These are phyloP conservation scores for Polydrusus tereticollis DNA, from an alignment of 2,888 invertebrate genomes.

Conservation along the genomic window DNA sequence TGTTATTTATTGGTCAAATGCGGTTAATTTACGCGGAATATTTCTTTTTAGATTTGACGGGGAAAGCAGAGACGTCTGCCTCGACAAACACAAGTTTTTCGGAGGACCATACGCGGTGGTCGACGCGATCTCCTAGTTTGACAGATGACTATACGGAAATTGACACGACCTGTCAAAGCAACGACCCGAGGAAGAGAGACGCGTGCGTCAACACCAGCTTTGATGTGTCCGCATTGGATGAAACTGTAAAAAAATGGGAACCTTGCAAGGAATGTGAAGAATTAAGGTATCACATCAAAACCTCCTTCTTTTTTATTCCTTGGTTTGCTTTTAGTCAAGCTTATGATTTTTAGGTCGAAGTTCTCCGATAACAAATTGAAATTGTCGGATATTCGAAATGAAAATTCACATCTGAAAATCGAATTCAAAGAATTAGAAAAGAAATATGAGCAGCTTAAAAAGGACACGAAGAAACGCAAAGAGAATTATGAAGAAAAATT, in stretches of 20 bases:
- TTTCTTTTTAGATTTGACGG: background rate
- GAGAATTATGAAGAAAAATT: conserved; percentile 76
- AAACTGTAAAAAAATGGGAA: conserved; percentile 35
- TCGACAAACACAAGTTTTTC: conserved; percentile 49
- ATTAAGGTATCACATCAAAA: too few relatives aligned
- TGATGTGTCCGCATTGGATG: conserved; percentile 15
- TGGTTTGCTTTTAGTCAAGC: too few relatives aligned
- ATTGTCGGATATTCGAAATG: conserved; percentile 6
- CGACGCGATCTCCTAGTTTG: conserved; percentile 49
- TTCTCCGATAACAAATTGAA: conserved; percentile 15
- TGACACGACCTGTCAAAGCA: conserved; percentile 48
- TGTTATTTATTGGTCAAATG: background rate
- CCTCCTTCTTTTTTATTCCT: background rate
- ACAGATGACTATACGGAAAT: conserved; percentile 50
- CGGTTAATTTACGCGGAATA: background rate
- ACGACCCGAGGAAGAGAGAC: conserved; percentile 38
- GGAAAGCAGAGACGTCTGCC: background rate
- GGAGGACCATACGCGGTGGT: conserved; percentile 55
- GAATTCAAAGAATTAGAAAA: conserved; percentile 69
- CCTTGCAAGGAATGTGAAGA: conserved; percentile 36
- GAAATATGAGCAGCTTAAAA: conserved; percentile 69
- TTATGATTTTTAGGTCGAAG: conserved; percentile 24
- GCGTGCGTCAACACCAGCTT: conserved; percentile 54
- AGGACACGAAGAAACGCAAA: conserved; percentile 67
- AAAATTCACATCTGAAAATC: conserved; percentile 58